Percentiles rank a stretch among this genome's conserved stretches.
Conservation (phyloP, 2,888 invertebrate species). For the Scaptomyza polygonia region DNA sequence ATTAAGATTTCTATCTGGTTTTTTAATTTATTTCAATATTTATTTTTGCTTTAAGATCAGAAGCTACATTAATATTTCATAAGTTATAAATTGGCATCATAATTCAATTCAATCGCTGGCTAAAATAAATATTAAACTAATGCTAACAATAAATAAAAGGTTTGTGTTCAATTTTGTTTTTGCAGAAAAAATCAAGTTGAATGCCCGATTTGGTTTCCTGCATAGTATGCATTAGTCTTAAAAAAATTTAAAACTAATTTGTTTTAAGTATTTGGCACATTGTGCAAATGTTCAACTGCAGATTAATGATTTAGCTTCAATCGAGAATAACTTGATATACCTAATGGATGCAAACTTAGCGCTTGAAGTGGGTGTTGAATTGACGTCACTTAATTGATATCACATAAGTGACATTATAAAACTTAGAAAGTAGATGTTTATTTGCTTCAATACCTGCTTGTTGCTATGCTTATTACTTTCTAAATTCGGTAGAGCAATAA, state of each 20-base stretch:
- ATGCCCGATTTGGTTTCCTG: conserved; percentile 35
- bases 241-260: not conserved
- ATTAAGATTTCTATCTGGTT: conserved; percentile 16
- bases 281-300: conserved; percentile 37
- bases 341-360: not conserved
- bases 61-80: conserved; percentile 2
- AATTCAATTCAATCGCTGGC: conserved; percentile 25
- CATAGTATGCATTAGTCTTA: conserved; percentile 11
- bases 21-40: conserved; percentile 6
- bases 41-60: conserved; percentile 1
- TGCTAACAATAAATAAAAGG: conserved; percentile 12
- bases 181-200: conserved; percentile 14
- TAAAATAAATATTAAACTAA: conserved; percentile 3
- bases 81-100: conserved; percentile 15
- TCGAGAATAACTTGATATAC: conserved; percentile 37
- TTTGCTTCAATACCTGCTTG: not conserved
- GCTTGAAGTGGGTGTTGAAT: not conserved
- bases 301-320: not conserved
- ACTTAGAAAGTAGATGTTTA: no score
- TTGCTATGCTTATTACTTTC: not conserved
- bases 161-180: not conserved
- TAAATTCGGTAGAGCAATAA: not conserved
- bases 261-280: conserved; percentile 19
- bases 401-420: not conserved
- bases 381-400: conserved; percentile 1